Percentiles rank a stretch among this genome's conserved stretches.
phyloP scores from a whole-genome alignment of 1,140 invertebrate species.

The Diorhabda sublineata region DNA sequence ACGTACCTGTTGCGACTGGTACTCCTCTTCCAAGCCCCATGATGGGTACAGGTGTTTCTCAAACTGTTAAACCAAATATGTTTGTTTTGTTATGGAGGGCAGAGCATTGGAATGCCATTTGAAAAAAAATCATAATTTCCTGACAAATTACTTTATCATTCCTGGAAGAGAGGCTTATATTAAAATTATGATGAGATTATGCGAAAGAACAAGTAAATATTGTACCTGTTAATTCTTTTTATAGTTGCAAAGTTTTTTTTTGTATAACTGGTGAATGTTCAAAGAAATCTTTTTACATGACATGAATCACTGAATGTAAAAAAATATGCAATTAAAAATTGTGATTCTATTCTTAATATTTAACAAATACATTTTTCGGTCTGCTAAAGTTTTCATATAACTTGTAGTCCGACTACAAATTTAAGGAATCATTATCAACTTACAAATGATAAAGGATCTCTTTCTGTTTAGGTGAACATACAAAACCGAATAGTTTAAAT shows the following conservation, averaged over 20 bases:
- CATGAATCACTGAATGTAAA: neutral
- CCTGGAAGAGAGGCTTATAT: neutral
- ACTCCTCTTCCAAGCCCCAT: slow-evolving; percentile 39
- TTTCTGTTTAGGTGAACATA: too few species aligned
- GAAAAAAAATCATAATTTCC: neutral
- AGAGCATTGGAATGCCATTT: slow-evolving; percentile 60
- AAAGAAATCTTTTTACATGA: neutral
- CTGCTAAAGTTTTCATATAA: too few species aligned
- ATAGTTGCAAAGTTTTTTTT: too few species aligned
- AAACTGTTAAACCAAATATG: slow-evolving; percentile 52
- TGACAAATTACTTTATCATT: neutral
- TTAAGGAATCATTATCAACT: too few species aligned
- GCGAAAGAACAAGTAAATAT: neutral
- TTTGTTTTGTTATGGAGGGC: slow-evolving; percentile 69
- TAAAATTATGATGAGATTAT: neutral
- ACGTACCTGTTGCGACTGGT: slow-evolving; percentile 47
- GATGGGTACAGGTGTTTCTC: slow-evolving; percentile 28
- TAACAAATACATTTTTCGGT: too few species aligned
- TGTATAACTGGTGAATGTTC: neutral
- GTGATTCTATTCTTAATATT: too few species aligned
- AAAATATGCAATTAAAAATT: too few species aligned
- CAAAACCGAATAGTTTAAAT: too few species aligned
- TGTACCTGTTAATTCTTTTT: neutral
- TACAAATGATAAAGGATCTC: too few species aligned
- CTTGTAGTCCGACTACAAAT: too few species aligned